phyloP scores from a whole-genome alignment of 2,113 vertebrate species.

The Epinephelus fuscoguttatus region DNA sequence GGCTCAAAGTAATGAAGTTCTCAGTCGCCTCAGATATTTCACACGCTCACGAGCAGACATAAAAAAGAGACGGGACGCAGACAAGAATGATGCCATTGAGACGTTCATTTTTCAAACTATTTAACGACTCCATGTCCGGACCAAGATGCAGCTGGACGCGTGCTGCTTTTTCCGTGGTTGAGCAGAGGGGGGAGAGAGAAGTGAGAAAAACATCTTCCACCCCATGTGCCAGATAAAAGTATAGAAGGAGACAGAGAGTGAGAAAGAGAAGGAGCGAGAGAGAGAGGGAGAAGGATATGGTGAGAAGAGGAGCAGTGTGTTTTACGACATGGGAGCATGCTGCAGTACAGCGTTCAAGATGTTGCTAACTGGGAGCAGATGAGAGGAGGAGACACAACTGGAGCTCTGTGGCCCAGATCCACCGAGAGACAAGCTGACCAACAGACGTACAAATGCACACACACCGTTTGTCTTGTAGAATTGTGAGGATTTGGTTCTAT shows the following conservation, averaged over 20 bases:
- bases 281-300: constrained; percentile 34
- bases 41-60: constrained; percentile 72
- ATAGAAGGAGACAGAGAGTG: constrained; percentile 19
- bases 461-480: constrained; percentile 15
- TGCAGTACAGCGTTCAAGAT: constrained; percentile 81
- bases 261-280: constrained; percentile 4
- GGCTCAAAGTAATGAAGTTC: constrained; percentile 76
- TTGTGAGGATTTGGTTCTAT: not conserved
- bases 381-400: constrained; percentile 67
- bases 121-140: constrained; percentile 72
- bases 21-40: constrained; percentile 78
- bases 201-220: constrained; percentile 76
- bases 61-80: constrained; percentile 67
- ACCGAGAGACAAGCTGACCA: constrained; percentile 38
- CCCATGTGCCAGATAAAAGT: constrained; percentile 56
- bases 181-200: constrained; percentile 13
- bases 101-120: constrained; percentile 76
- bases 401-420: constrained; percentile 45
- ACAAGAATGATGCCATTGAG: constrained; percentile 77
- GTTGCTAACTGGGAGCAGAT: constrained; percentile 86
- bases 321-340: constrained; percentile 82
- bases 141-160: constrained; percentile 66
- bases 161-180: constrained; percentile 73
- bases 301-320: constrained; percentile 75
- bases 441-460: constrained; percentile 13